Evolutionary conservation across 2,888 invertebrate species (phyloP).

Genomic region (Silvanus unidentatus): DNA sequence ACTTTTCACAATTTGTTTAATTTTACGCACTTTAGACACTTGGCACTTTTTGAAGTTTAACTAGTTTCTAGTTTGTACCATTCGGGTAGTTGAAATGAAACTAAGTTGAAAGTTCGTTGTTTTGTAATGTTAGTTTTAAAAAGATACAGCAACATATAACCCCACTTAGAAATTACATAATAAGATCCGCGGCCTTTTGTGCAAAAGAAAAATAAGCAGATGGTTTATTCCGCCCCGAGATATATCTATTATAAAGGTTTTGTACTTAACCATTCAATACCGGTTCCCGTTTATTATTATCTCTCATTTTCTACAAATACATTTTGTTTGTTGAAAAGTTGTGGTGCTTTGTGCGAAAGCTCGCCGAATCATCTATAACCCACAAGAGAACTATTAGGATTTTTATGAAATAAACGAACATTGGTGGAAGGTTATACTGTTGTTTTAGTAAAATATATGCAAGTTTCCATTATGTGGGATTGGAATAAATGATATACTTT

Average conservation of each 20-base stretch:
- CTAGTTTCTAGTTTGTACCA: too few relatives aligned
- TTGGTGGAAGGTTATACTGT: too few relatives aligned
- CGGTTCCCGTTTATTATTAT: constrained; percentile 30
- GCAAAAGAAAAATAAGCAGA: constrained; percentile 23
- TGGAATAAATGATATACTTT: too few relatives aligned
- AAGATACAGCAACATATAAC: constrained; percentile 9
- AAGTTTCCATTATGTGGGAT: too few relatives aligned
- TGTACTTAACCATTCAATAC: constrained; percentile 4
- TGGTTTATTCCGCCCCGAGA: constrained; percentile 26
- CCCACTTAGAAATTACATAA: constrained; percentile 28
- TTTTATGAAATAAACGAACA: too few relatives aligned
- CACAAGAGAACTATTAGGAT: too few relatives aligned
- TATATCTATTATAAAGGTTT: constrained; percentile 15
- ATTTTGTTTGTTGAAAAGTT: not conserved
- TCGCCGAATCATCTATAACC: too few relatives aligned
- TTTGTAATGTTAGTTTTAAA: too few relatives aligned
- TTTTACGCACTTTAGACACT: too few relatives aligned
- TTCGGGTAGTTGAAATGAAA: not conserved
- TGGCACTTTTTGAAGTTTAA: too few relatives aligned
- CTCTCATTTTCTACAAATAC: not conserved
- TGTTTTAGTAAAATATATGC: too few relatives aligned
- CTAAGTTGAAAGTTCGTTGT: not conserved
- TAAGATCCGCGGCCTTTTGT: constrained; percentile 26
- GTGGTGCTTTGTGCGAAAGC: not conserved
- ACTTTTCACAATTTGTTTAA: too few relatives aligned